Conservation (phyloP, 1,140 invertebrate species). For the Sinella curviseta region DNA sequence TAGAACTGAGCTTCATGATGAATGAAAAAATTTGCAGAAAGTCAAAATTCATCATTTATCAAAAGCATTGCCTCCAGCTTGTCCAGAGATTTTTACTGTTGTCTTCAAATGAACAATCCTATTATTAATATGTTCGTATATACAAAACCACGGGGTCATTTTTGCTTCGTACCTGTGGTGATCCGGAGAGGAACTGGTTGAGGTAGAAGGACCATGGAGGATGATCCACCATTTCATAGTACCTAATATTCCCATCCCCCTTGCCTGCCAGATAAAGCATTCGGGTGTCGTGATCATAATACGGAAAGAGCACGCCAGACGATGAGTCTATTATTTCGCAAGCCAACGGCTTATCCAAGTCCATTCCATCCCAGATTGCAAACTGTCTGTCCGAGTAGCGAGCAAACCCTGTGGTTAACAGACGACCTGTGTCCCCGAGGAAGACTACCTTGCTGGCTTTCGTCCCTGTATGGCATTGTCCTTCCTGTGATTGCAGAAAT, state of each 20-base stretch:
- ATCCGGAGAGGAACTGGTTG: constrained; percentile 86
- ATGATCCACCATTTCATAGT: constrained; percentile 87
- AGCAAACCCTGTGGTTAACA: constrained; percentile 88
- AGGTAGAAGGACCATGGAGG: constrained; percentile 83
- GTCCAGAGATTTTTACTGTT: neutral
- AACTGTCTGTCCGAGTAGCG: constrained; percentile 84
- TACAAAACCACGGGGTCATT: no score
- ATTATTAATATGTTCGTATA: no score
- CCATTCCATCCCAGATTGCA: constrained; percentile 82
- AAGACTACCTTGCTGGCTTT: constrained; percentile 89
- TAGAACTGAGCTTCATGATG: constrained; percentile 26
- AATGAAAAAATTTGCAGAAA: neutral
- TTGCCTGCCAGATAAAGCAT: constrained; percentile 81
- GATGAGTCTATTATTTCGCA: constrained; percentile 86
- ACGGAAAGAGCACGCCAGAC: constrained; percentile 88
- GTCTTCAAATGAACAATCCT: no score
- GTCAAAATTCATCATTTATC: no score
- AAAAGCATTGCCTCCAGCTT: no score
- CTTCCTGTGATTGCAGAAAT: constrained; percentile 65
- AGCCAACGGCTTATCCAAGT: constrained; percentile 71
- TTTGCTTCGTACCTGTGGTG: constrained; percentile 68
- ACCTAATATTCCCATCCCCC: constrained; percentile 79
- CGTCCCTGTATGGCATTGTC: constrained; percentile 78
- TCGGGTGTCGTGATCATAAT: constrained; percentile 88
- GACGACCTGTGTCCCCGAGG: constrained; percentile 70